Conservation (phyloP, 2,888 invertebrate species). For the Aphelenchoides bicaudatus region DNA sequence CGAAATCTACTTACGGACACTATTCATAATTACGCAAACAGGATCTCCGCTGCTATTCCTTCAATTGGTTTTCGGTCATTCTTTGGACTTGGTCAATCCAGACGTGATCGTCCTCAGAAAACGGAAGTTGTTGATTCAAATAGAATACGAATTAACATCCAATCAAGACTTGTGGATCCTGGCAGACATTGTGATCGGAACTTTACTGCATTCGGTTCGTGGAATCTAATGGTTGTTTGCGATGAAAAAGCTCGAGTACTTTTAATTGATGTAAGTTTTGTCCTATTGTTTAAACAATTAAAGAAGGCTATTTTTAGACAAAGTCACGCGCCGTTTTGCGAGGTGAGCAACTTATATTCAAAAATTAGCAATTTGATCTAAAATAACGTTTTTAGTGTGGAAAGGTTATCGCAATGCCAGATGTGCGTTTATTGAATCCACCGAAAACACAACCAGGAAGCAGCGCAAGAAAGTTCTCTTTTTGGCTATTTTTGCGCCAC, state of each 20-base stretch:
- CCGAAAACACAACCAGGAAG: slow-evolving; percentile 40
- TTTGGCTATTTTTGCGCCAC: slow-evolving; percentile 85
- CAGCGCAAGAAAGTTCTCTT: slow-evolving; percentile 67
- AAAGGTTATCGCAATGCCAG: slow-evolving; percentile 95
- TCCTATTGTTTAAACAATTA: slow-evolving; percentile 8
- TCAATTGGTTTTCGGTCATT: slow-evolving; percentile 54
- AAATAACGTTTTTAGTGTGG: slow-evolving; percentile 73
- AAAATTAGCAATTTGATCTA: too few relatives aligned
- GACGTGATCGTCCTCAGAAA: slow-evolving; percentile 34
- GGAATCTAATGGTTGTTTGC: slow-evolving; percentile 63
- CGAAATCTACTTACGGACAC: slow-evolving; percentile 16
- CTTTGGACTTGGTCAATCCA: slow-evolving; percentile 44
- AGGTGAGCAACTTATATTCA: too few relatives aligned
- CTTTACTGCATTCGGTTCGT: too few relatives aligned
- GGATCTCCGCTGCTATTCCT: slow-evolving; percentile 38
- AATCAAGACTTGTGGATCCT: slow-evolving; percentile 22
- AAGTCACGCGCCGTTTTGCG: too few relatives aligned
- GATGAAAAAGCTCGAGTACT: slow-evolving; percentile 84
- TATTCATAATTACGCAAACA: slow-evolving; percentile 1
- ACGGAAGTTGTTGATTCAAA: slow-evolving; percentile 31
- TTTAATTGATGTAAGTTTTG: slow-evolving; percentile 72
- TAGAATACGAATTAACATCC: slow-evolving; percentile 1
- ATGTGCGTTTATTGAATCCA: slow-evolving; percentile 83
- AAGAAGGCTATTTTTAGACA: slow-evolving; percentile 23
- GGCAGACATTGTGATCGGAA: slow-evolving; percentile 30